These are phyloP conservation scores for Trissonchulus latispiculum DNA, from an alignment of 2,888 invertebrate species.

Conservation along the genomic window DNA sequence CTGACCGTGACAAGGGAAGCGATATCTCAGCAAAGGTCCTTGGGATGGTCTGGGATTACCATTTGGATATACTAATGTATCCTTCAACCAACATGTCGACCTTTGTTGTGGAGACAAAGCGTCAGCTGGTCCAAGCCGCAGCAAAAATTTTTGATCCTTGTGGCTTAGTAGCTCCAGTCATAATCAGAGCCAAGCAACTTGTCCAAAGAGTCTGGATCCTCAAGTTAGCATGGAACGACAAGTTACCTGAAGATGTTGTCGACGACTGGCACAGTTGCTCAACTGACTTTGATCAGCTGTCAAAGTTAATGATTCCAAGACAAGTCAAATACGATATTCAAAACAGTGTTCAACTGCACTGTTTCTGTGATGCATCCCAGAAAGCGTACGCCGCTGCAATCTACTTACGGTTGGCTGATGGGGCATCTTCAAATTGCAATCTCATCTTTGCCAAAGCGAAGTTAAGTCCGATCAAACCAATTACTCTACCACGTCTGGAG, in stretches of 20 bases:
- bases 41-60: slow-evolving; percentile 1
- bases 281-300: background rate
- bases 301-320: background rate
- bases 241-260: background rate
- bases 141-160: slow-evolving; percentile 9
- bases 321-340: background rate
- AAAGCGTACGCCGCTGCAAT: background rate
- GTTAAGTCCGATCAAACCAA: background rate
- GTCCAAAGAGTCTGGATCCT: background rate
- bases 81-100: background rate
- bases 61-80: background rate
- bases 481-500: background rate
- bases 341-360: background rate
- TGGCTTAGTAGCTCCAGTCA: background rate
- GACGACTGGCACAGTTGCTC: background rate
- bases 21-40: background rate
- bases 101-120: background rate
- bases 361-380: background rate
- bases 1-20: background rate
- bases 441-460: background rate
- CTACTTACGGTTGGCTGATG: background rate
- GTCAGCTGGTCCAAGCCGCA: background rate
- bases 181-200: background rate
- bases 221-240: slow-evolving; percentile 1
- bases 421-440: background rate